These are phyloP conservation scores for Pteropus alecto DNA, from an alignment of 2,113 vertebrate species.

Conservation along the genomic window DNA sequence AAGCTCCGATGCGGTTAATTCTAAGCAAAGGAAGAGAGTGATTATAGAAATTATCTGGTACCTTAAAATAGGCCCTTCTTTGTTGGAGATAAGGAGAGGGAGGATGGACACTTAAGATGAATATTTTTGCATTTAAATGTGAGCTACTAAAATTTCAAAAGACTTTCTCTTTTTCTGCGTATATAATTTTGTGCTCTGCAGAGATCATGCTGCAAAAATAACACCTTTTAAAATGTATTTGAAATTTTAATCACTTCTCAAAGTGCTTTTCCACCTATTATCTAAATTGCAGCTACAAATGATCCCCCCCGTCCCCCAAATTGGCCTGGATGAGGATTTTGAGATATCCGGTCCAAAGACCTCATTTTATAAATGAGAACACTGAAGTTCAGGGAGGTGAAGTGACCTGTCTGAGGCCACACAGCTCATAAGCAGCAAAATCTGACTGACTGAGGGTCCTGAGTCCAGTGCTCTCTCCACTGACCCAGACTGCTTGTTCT, in stretches of 20 bases:
- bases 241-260: slow-evolving; percentile 13
- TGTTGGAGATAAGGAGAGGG: background rate
- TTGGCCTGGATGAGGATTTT: background rate
- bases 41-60: background rate
- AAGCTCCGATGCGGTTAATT: background rate
- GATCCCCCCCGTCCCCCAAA: background rate
- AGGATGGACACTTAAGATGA: background rate
- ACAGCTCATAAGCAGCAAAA: background rate
- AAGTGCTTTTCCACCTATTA: background rate
- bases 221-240: background rate
- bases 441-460: background rate
- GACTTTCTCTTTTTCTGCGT: background rate
- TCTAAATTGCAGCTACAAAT: background rate
- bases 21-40: slow-evolving; percentile 14
- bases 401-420: background rate
- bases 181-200: background rate
- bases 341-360: background rate
- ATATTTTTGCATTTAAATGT: slow-evolving; percentile 25
- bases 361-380: background rate
- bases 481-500: background rate
- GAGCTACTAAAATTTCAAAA: slow-evolving; percentile 12
- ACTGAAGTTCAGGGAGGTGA: background rate
- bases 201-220: background rate
- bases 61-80: background rate
- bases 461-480: background rate